A percentile compares a stretch with the other conserved stretches of the same genome.
phyloP scores from a whole-genome alignment of 2,113 vertebrate species.

The Corydoras sp. region DNA sequence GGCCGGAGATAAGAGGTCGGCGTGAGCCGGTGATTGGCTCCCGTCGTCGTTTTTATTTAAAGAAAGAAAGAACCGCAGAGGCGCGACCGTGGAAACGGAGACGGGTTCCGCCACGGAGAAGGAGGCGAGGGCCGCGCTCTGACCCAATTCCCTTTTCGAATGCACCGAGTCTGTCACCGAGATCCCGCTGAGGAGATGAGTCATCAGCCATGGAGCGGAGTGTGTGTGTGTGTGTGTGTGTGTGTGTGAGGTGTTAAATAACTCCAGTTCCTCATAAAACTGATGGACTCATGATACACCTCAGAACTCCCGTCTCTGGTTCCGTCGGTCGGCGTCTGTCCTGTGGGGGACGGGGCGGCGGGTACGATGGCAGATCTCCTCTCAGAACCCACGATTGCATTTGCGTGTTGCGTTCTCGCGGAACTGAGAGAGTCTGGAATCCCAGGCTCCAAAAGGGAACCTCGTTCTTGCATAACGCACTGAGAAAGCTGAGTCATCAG shows the following conservation, averaged over 20 bases:
- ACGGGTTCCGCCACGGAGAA: constrained; percentile 16
- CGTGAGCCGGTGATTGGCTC: constrained; percentile 18
- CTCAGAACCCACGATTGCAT: too few relatives aligned
- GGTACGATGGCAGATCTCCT: too few relatives aligned
- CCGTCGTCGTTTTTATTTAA: not conserved
- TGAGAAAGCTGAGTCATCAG: too few relatives aligned
- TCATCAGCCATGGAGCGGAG: constrained; percentile 22
- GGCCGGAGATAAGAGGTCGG: constrained; percentile 10
- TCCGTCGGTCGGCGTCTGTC: too few relatives aligned
- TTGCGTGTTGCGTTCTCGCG: too few relatives aligned
- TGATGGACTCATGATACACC: constrained; percentile 9
- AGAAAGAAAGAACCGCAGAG: not conserved
- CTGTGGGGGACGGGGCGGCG: too few relatives aligned
- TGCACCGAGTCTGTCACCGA: constrained; percentile 24
- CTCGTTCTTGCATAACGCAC: too few relatives aligned
- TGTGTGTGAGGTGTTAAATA: not conserved
- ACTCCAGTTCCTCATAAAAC: constrained; percentile 17
- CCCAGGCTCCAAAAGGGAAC: too few relatives aligned
- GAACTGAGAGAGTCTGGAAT: too few relatives aligned
- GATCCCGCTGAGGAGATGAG: constrained; percentile 38
- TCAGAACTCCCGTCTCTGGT: too few relatives aligned
- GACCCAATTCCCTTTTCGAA: constrained; percentile 33
- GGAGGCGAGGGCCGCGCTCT: constrained; percentile 9
- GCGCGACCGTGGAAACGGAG: constrained; percentile 16
- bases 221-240: too few relatives aligned